Base-by-base conservation (phyloP, 2,113 vertebrate genomes). In the Ictalurus punctatus region DNA sequence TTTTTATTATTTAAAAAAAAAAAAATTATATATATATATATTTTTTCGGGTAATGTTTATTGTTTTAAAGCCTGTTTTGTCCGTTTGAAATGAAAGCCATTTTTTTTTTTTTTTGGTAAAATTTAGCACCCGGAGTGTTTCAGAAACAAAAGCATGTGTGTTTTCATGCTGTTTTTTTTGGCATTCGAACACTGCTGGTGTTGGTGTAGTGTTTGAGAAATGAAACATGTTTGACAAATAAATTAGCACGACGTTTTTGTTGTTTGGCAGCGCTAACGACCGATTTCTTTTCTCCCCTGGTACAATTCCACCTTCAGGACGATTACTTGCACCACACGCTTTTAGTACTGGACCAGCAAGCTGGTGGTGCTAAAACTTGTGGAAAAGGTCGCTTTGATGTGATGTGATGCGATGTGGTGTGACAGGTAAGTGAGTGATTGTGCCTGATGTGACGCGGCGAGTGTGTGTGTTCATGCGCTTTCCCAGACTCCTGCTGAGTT, bases 371-470 rank as follows among this genome's bases (percentile, higher is more conserved):
- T 17, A 13, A 59, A 82, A 37, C 56, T 23, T 83, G 81, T 61
- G 10, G 8, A 40, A 83, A 40, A 61, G 30, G n/a, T 59, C 9
- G 0, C 56, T 61, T 83, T 83, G 81, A 83, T 61, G 44, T 90
- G 87, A 87, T 90, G 85, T 48, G 44, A 44, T 44, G 44, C 3
- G 48, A 52, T 52, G 48, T 52, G 48, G 48, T 52, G 48, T 56
- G 86, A 87, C 82, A 59, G 65, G 79, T 87, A 27, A 78, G 52
- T 88, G 90, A 91, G 85, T 91, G 83, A 82, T 83, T 59, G 88
- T n/a, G 83, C 30, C 78, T 56, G 69, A 54, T 84, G 81, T 88
- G 74, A 78, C 65, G 13, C 69, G 0, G 23, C 44, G 76, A 52
- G 88, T 80, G 83, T 87, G 82, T 78, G 56, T 87, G 40, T 89